Base-by-base conservation (phyloP, 2,797 vertebrate species). In the Eulemur coronatus region DNA sequence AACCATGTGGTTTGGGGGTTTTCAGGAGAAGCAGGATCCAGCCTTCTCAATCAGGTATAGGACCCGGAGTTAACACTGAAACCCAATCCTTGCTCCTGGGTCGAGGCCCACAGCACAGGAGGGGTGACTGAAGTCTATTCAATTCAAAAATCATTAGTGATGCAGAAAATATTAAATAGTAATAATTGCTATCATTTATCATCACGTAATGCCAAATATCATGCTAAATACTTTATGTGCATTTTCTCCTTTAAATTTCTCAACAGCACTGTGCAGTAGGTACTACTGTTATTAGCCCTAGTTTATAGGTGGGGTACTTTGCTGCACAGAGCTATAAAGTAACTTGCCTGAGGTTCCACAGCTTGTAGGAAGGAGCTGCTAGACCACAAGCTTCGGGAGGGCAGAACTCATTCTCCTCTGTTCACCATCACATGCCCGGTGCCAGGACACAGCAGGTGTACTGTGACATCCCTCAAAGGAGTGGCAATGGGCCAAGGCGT, bases 211-310 rank as follows among this genome's bases (percentile, higher is more conserved):
- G 46, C 57, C 35, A 76, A 22, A 52, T 22, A 5, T 26, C 59
- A 17, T 38, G 41, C 55, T 90, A n/a, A 88, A 28, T 82, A 63
- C 33, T 50, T 87, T 18, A 35, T 69, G 38, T 38, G 24, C 3
- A 0, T 43, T 93, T 95, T 89, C 55, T 55, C 76, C 92, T 17
- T 38, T 48, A 61, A 22, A 82, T 88, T 65, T 92, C 38, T 43
- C 61, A 50, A 17, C 0, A 38, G 33, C 5, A 84, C 52, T 52
- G 20, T 75, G 61, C 84, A 48, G 30, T n/a, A 8, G n/a, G 28
- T 72, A 2, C 26, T 59, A 0, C 38, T 61, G 0, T 52, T 38
- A 38, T 59, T 46, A 72, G 24, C 15, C 14, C 57, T 11, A 3
- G 57, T 95, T 81, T 73, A 43, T 5, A 43, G 24, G 63, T 61